phyloP scores from a whole-genome alignment of 2,888 invertebrate genomes.

The Cetonia aurata region DNA sequence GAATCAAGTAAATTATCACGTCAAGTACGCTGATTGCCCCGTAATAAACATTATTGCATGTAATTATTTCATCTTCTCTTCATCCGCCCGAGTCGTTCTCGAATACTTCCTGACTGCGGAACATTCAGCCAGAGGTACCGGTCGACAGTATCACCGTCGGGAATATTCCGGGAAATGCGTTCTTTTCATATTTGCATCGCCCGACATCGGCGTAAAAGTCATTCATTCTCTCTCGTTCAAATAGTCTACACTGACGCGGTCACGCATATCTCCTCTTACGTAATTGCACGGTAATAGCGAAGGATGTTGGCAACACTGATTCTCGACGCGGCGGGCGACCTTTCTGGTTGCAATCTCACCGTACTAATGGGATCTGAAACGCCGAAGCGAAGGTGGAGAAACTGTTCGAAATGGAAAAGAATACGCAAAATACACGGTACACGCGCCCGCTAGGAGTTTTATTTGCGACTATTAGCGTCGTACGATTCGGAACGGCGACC shows the following conservation, averaged over 20 bases:
- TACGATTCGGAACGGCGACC: not conserved
- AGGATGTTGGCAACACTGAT: slow-evolving; percentile 24
- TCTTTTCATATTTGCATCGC: slow-evolving; percentile 6
- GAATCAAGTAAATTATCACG: slow-evolving; percentile 28
- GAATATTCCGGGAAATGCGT: slow-evolving; percentile 25
- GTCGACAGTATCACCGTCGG: slow-evolving; percentile 17
- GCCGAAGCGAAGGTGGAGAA: slow-evolving; percentile 3
- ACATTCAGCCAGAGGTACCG: slow-evolving; percentile 28
- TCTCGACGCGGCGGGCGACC: not conserved
- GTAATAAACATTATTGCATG: slow-evolving; percentile 26
- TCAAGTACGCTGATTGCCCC: slow-evolving; percentile 15
- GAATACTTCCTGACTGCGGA: slow-evolving; percentile 26
- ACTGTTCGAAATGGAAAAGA: not conserved
- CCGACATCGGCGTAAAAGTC: not conserved
- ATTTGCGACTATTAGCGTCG: not conserved
- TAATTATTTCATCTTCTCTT: slow-evolving; percentile 23
- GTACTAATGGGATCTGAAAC: slow-evolving; percentile 17
- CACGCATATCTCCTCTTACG: slow-evolving; percentile 31
- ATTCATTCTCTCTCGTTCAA: not conserved
- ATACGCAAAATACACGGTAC: slow-evolving; percentile 14
- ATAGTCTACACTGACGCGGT: slow-evolving; percentile 23
- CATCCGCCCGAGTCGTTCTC: slow-evolving; percentile 3
- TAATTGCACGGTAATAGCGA: slow-evolving; percentile 27
- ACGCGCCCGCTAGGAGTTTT: slow-evolving; percentile 3
- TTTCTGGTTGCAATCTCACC: not conserved